phyloP scores from a whole-genome alignment of 2,888 invertebrate genomes.

The Dynastes grantii region DNA sequence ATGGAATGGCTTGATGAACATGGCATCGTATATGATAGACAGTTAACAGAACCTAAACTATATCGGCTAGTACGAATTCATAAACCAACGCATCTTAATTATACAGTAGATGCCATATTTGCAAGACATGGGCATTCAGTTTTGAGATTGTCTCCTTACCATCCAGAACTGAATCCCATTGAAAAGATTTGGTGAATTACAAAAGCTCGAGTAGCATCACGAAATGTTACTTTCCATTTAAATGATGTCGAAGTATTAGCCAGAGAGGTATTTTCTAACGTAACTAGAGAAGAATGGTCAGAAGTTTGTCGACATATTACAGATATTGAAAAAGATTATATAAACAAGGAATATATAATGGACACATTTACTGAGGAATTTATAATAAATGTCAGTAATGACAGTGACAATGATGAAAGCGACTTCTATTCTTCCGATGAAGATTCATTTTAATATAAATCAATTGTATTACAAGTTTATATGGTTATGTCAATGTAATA shows the following conservation, averaged over 20 bases:
- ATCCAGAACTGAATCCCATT: conserved; percentile 3
- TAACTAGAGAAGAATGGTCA: neutral
- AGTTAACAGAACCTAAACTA: neutral
- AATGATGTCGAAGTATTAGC: neutral
- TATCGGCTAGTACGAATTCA: neutral
- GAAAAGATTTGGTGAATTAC: neutral
- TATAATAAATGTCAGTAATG: no score
- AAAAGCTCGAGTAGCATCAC: neutral
- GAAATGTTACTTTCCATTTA: neutral
- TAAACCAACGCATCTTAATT: neutral
- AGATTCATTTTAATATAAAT: no score
- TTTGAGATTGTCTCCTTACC: neutral
- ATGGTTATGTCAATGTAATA: no score
- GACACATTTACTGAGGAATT: no score
- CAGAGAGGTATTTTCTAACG: neutral
- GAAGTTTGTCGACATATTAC: neutral
- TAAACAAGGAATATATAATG: no score
- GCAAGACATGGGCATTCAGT: neutral
- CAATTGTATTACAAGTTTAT: no score
- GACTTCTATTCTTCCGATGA: no score
- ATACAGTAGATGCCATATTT: neutral
- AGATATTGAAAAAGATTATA: no score
- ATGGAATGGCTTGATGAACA: neutral
- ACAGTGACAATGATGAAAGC: no score
- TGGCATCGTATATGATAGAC: neutral